Evolutionary conservation across 2,888 invertebrate genomes (phyloP), one percentile per base, ranked within the genome.

Genomic region (Scaptomyza cyrtandrae): DNA sequence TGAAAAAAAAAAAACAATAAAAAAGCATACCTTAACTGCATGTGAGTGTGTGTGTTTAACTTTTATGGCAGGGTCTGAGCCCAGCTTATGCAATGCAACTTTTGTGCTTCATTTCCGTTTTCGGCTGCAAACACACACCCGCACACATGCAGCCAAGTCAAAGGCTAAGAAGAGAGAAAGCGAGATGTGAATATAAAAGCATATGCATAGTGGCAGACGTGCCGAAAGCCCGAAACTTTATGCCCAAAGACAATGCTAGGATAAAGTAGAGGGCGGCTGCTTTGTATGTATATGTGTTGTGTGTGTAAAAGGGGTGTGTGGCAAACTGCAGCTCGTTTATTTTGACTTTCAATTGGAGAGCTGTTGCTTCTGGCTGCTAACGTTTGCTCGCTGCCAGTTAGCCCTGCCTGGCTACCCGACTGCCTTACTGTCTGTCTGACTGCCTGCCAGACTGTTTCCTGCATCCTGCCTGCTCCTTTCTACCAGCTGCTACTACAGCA

Each of bases 71-170:
- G 14, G 43, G 71, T 59, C 73, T 59, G 58, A 46, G 71, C 67
- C 53, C 52, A 65, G 71, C 75, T 78, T 81, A 68, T 75, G 72
- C 71, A 65, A 61, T 71, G 75, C 57, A 88, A 85, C 80, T 88
- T 88, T 86, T 83, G 84, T 78, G 87, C 75, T 86, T 88, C 80
- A 88, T 86, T 85, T 86, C 88, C 85, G 81, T 69, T 86, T 86
- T 84, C 85, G 75, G 53, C 71, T 71, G 71, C 80, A 67, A 58
- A 65, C 60, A 77, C 55, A 65, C 48, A 53, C 27, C 74, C 52
- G 60, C 44, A 58, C 27, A 60, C 43, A 60, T 71, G 65, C 53
- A 54, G 43, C 46, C 66, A 60, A 72, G 73, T 72, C 78, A 61
- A 61, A 76, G 65, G 58, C 61, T 24, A 71, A 70, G 61, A 58